These are phyloP conservation scores for Anguilla megastoma DNA, from an alignment of 2,797 vertebrate species.

Conservation along the genomic window DNA sequence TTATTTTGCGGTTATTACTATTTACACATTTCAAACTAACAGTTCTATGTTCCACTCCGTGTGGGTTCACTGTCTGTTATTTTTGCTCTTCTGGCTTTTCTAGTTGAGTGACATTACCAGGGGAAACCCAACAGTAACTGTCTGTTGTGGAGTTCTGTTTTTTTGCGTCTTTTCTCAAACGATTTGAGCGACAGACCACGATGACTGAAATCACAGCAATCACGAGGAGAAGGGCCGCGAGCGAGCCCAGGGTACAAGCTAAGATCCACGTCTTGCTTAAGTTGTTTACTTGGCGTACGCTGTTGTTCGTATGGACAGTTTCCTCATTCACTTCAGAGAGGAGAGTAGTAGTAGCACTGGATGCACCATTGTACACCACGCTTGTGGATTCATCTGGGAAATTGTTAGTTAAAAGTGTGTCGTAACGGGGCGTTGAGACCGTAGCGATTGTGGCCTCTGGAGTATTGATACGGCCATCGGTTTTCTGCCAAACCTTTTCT, in stretches of 20 bases:
- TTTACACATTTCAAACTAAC: not conserved
- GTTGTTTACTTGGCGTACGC: not conserved
- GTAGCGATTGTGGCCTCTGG: not conserved
- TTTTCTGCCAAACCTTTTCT: not conserved
- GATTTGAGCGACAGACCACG: slow-evolving; percentile 59
- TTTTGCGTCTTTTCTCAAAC: slow-evolving; percentile 60
- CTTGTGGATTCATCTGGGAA: slow-evolving; percentile 31
- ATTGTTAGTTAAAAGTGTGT: slow-evolving; percentile 23
- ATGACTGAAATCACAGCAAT: slow-evolving; percentile 58
- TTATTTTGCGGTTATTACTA: not conserved
- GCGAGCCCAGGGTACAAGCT: slow-evolving; percentile 64
- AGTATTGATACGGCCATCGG: not conserved
- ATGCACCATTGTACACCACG: not conserved
- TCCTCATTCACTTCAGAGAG: not conserved
- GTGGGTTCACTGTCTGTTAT: slow-evolving; percentile 40
- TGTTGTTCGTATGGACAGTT: not conserved
- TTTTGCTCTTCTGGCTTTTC: slow-evolving; percentile 67
- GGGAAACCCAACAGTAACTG: slow-evolving; percentile 76
- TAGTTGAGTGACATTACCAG: slow-evolving; percentile 64
- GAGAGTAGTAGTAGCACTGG: not conserved
- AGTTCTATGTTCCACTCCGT: not conserved
- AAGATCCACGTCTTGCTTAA: slow-evolving; percentile 51
- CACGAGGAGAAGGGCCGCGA: slow-evolving; percentile 64
- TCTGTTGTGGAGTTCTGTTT: slow-evolving; percentile 62
- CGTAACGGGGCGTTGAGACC: slow-evolving; percentile 27